Evolutionary conservation across 2,113 vertebrate genomes (phyloP).

Genomic region (Cnemophilus loriae): DNA sequence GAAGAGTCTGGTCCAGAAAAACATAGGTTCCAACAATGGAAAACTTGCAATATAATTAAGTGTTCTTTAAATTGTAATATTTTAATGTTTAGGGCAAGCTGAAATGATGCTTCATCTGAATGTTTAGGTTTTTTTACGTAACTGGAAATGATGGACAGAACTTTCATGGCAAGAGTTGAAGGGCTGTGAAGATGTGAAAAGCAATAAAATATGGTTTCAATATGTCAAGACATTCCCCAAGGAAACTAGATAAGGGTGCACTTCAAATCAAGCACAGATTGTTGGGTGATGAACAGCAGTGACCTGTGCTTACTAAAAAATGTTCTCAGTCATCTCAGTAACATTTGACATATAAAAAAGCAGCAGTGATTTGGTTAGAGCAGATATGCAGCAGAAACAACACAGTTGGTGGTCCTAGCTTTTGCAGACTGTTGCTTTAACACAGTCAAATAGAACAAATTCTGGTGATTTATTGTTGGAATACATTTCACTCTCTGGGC

Average conservation of each 20-base stretch:
- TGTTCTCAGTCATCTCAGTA: not conserved
- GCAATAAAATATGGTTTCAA: constrained; percentile 44
- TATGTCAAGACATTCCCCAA: not conserved
- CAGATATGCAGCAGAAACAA: not conserved
- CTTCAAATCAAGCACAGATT: constrained; percentile 40
- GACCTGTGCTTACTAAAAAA: not conserved
- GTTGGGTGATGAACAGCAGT: not conserved
- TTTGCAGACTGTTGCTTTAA: constrained; percentile 24
- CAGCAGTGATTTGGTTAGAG: not conserved
- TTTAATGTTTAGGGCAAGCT: not conserved
- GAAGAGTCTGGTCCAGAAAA: not conserved
- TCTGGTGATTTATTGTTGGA: constrained; percentile 35
- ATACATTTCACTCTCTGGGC: constrained; percentile 37
- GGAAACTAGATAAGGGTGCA: not conserved
- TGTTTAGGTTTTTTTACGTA: not conserved
- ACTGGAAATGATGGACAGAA: not conserved
- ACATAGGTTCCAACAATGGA: not conserved
- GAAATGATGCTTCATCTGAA: not conserved
- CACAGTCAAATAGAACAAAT: constrained; percentile 27
- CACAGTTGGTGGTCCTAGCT: constrained; percentile 6
- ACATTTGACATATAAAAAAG: not conserved
- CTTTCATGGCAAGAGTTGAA: not conserved
- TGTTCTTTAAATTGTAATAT: not conserved
- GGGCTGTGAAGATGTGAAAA: not conserved
- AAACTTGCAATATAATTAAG: not conserved